Evolutionary conservation across 2,113 vertebrate genomes (phyloP).

Genomic region (Fulmarus glacialis): DNA sequence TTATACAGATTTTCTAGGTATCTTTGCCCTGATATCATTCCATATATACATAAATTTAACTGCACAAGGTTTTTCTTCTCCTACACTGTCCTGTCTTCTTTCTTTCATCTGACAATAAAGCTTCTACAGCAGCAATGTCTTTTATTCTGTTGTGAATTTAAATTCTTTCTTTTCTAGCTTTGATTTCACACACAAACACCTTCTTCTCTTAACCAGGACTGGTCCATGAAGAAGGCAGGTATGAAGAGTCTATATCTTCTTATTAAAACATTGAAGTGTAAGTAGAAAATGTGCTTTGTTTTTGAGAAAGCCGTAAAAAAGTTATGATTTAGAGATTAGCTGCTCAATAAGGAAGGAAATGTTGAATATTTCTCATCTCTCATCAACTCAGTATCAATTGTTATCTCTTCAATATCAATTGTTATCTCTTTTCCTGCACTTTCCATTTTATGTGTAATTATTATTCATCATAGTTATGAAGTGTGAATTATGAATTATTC

Average conservation of each 20-base stretch:
- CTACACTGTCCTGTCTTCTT: background rate
- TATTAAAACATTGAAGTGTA: background rate
- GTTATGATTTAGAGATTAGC: conserved; percentile 7
- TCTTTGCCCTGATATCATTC: background rate
- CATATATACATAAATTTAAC: background rate
- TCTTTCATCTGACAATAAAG: conserved; percentile 16
- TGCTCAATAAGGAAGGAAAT: background rate
- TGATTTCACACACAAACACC: background rate
- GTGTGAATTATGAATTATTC: conserved; percentile 54
- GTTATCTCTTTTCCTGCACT: conserved; percentile 8
- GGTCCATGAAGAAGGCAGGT: background rate
- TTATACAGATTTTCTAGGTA: background rate
- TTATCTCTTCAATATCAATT: conserved; percentile 53
- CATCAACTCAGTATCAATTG: conserved; percentile 36
- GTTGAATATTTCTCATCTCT: conserved; percentile 21
- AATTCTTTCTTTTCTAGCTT: background rate
- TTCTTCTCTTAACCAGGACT: background rate
- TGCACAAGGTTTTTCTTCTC: background rate
- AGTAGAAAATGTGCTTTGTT: conserved; percentile 2
- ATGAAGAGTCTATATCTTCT: background rate
- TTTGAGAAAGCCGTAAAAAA: background rate
- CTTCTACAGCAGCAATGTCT: background rate
- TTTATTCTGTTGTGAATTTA: conserved; percentile 18
- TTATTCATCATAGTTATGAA: conserved; percentile 42
- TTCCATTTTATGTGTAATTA: conserved; percentile 52